These are phyloP conservation scores for Halictus ligatus DNA, from an alignment of 2,888 invertebrate genomes.

Conservation along the genomic window DNA sequence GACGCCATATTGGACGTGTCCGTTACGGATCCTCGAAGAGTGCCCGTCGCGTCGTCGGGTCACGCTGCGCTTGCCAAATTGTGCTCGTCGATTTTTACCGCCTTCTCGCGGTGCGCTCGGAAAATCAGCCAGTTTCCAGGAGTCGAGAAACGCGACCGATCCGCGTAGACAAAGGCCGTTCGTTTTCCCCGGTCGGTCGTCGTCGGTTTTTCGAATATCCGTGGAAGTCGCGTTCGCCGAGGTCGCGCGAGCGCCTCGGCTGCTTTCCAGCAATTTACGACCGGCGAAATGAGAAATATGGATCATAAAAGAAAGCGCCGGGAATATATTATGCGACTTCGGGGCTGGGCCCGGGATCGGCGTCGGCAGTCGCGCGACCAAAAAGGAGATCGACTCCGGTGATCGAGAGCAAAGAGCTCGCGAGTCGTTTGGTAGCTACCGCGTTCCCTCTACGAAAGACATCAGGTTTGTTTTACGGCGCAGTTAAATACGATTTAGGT, in stretches of 20 bases:
- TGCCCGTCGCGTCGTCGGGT: neutral
- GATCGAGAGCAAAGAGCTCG: constrained; percentile 52
- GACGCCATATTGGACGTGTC: constrained; percentile 75
- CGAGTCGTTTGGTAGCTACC: constrained; percentile 71
- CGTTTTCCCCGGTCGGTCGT: neutral
- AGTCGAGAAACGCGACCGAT: neutral
- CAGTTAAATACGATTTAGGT: constrained; percentile 80
- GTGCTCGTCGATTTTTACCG: neutral
- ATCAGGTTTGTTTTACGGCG: constrained; percentile 79
- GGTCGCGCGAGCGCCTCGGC: neutral
- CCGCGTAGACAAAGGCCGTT: neutral
- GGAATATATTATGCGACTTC: constrained; percentile 35
- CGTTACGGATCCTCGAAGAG: constrained; percentile 42
- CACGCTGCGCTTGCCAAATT: no score
- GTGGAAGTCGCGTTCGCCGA: neutral
- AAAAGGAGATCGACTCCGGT: constrained; percentile 52
- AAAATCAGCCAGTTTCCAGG: neutral
- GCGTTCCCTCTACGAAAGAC: constrained; percentile 72
- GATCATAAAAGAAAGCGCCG: constrained; percentile 54
- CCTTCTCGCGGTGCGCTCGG: neutral
- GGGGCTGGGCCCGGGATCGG: constrained; percentile 10
- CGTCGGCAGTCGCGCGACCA: constrained; percentile 24
- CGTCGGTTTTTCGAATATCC: constrained; percentile 8
- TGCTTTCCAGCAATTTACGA: constrained; percentile 45
- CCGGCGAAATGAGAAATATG: constrained; percentile 53